phyloP scores from a whole-genome alignment of 2,797 vertebrate species.

The Rhinophrynus dorsalis region DNA sequence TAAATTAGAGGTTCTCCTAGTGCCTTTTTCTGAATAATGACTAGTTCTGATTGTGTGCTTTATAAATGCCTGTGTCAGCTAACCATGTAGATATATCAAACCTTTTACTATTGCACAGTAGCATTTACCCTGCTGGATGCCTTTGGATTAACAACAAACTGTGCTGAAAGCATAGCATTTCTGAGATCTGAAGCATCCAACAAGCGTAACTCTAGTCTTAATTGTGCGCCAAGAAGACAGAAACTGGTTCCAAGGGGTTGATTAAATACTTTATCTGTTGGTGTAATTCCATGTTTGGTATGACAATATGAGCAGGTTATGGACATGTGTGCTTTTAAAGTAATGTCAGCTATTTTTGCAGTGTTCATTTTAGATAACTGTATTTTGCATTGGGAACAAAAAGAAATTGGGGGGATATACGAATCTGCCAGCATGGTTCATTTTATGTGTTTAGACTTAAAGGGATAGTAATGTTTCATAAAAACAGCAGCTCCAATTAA shows the following conservation, averaged over 20 bases:
- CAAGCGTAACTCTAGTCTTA: conserved; percentile 9
- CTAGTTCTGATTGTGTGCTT: background rate
- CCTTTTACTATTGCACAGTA: conserved; percentile 49
- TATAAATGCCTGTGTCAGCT: background rate
- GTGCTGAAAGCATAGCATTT: conserved; percentile 61
- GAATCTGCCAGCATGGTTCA: too few species aligned
- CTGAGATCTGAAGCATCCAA: conserved; percentile 29
- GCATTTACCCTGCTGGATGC: conserved; percentile 51
- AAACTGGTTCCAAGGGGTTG: conserved; percentile 3
- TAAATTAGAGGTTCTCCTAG: background rate
- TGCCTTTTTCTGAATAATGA: background rate
- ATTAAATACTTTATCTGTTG: background rate
- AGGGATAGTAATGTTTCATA: too few species aligned
- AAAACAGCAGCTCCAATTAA: too few species aligned
- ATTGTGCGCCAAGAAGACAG: background rate
- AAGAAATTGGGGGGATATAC: too few species aligned
- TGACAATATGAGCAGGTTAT: background rate
- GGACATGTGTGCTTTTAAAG: background rate
- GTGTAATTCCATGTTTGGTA: background rate
- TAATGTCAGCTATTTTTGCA: background rate
- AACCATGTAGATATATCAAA: background rate
- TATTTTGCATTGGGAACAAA: too few species aligned
- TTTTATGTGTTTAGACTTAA: too few species aligned
- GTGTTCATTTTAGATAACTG: too few species aligned
- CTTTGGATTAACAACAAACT: conserved; percentile 65